phyloP scores from a whole-genome alignment of 2,797 vertebrate species.

The Neomorphus geoffroyi region DNA sequence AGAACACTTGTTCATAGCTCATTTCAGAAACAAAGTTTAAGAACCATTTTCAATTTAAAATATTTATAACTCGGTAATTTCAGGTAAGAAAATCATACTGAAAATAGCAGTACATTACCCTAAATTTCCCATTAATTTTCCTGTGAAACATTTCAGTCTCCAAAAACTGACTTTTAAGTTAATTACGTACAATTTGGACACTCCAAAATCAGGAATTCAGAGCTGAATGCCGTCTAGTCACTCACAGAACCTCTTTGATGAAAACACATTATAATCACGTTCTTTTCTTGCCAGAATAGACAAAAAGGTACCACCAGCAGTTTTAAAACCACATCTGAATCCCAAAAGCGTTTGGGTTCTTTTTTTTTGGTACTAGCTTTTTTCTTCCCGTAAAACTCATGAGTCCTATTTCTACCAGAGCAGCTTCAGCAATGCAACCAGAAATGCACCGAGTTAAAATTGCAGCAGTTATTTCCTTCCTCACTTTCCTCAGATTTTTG shows the following conservation, averaged over 20 bases:
- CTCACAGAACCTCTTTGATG: not conserved
- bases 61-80: conserved; percentile 16
- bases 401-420: not conserved
- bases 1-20: not conserved
- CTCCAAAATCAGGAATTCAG: conserved; percentile 9
- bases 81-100: not conserved
- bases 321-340: conserved; percentile 10
- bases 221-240: not conserved
- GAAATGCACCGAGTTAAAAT: not conserved
- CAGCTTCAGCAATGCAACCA: not conserved
- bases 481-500: not conserved
- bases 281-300: not conserved
- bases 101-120: not conserved
- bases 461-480: not conserved
- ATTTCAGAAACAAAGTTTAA: conserved; percentile 7
- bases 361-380: not conserved
- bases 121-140: not conserved
- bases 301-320: not conserved
- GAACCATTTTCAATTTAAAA: not conserved
- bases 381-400: not conserved
- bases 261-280: not conserved
- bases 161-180: conserved; percentile 30
- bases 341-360: not conserved
- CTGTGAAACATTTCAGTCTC: not conserved
- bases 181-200: conserved; percentile 30